Base-by-base conservation (phyloP, 37 sponge, comb jelly and placozoan genomes). In the Hormiphora californensis region DNA sequence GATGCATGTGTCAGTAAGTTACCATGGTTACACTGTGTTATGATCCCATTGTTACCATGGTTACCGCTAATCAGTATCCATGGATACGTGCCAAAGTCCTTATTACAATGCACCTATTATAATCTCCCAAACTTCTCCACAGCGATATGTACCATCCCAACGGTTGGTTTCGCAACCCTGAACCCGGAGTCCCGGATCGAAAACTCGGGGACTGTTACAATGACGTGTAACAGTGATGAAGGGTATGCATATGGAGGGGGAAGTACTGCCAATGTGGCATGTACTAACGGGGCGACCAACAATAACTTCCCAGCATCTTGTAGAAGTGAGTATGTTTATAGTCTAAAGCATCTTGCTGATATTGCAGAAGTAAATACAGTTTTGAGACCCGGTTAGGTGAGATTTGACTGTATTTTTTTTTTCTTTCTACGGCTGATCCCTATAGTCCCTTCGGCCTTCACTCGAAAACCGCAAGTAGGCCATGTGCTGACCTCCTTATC, bases 231-330 rank as follows among this genome's bases (percentile, higher is more conserved):
- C n/a, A n/a, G n/a, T n/a, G 46, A 39, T 21, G 23, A n/a, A 3
- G 81, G 25, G 4, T 73, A 73, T 21, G 43, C 25, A 25, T 73
- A 73, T 46, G 81, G 81, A 1, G 43, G 27, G 25, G n/a, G 2
- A 1, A 46, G 5, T 22, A 40, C 44, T 9, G 17, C 4, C 17
- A 40, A 11, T 3, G 2, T 73, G 0, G 35, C 38, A 43, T 73
- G 81, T 41, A 15, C 43, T 36, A 39, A 12, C 11, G 27, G 5
- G 19, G 38, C 44, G 25, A n/a, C 12, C 35, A 73, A 41, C 81
- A n/a, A 39, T 36, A 73, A 41, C 81, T 73, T 73, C 81, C 81
- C 81, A 28, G 46, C 81, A 4, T 73, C 81, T 41, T 73, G 81
- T 19, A 39, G 81, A n/a, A 38, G 81, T 73, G 11, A 73, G 81